A percentile compares a stretch with the other conserved stretches of the same genome.
Conservation (phyloP, 2,113 vertebrate genomes). For the Elanus axillaris region DNA sequence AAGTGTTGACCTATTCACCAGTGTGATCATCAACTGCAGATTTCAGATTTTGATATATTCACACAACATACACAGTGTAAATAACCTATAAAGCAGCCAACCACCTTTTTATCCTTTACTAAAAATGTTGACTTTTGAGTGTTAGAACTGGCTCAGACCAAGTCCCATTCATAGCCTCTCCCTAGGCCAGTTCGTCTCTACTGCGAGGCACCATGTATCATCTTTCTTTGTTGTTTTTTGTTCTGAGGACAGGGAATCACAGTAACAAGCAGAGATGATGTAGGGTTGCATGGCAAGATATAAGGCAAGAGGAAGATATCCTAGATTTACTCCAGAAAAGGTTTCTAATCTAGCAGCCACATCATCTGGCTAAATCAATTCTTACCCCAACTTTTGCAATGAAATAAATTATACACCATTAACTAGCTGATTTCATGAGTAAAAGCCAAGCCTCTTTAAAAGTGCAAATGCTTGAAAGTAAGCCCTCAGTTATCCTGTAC, state of each 20-base stretch:
- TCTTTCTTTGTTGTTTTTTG: background rate
- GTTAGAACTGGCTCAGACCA: background rate
- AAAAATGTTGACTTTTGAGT: background rate
- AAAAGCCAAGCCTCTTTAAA: background rate
- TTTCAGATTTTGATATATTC: background rate
- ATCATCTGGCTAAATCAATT: background rate
- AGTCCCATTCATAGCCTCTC: background rate
- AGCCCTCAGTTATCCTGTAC: background rate
- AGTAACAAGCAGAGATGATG: background rate
- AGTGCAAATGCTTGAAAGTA: background rate
- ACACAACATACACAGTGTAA: background rate
- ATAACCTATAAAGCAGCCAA: background rate
- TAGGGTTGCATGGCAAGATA: background rate
- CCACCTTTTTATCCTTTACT: background rate
- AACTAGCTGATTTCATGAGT: background rate
- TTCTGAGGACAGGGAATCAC: background rate
- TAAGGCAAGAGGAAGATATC: background rate
- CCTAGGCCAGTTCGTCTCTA: background rate
- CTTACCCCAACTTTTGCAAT: background rate
- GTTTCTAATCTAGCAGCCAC: background rate
- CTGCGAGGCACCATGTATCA: background rate
- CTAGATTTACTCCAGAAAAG: background rate
- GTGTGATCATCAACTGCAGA: background rate
- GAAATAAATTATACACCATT: background rate
- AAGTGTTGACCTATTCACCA: background rate